A percentile compares a stretch with the other conserved stretches of the same genome.
Evolutionary conservation across 1,140 invertebrate genomes (phyloP).

Genomic region (Drosophila parabipectinata): DNA sequence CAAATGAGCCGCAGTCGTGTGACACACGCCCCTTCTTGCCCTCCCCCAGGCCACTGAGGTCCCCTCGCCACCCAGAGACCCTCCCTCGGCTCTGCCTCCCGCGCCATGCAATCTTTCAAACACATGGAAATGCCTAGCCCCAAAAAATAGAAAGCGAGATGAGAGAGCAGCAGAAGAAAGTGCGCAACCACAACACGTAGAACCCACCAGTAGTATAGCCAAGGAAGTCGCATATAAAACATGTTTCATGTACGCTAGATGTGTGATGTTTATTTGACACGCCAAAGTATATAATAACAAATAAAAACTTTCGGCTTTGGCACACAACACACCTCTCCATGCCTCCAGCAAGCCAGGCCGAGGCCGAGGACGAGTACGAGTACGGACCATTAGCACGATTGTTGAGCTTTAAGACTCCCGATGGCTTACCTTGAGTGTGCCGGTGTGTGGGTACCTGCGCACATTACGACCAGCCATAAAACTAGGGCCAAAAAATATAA

Average conservation of each 20-base stretch:
- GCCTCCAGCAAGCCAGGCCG: conserved; percentile 17
- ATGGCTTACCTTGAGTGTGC: conserved; percentile 42
- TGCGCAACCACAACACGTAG: conserved; percentile 76
- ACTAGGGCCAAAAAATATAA: conserved; percentile 47
- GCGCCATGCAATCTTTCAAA: conserved; percentile 32
- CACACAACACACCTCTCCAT: conserved; percentile 33
- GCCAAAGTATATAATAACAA: conserved; percentile 83
- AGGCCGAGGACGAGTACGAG: conserved; percentile 45
- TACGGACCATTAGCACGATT: conserved; percentile 80
- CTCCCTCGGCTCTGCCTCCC: not conserved
- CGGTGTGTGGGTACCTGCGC: conserved; percentile 46
- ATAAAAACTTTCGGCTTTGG: conserved; percentile 77
- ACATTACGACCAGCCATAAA: conserved; percentile 72
- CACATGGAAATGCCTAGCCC: conserved; percentile 56
- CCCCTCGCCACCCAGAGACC: not conserved
- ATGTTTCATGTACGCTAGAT: conserved; percentile 79
- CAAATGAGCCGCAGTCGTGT: conserved; percentile 74
- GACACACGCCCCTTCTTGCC: conserved; percentile 22
- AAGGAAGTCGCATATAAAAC: conserved; percentile 68
- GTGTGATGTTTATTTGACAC: conserved; percentile 82
- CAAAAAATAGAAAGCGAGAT: conserved; percentile 41
- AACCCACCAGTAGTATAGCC: conserved; percentile 17
- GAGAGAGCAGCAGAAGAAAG: conserved; percentile 27
- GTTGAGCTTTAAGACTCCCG: conserved; percentile 75
- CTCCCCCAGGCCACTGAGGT: not conserved